Evolutionary conservation across 2,797 vertebrate genomes (phyloP), one percentile per base, ranked within the genome.

Genomic region (Vireo griseus): DNA sequence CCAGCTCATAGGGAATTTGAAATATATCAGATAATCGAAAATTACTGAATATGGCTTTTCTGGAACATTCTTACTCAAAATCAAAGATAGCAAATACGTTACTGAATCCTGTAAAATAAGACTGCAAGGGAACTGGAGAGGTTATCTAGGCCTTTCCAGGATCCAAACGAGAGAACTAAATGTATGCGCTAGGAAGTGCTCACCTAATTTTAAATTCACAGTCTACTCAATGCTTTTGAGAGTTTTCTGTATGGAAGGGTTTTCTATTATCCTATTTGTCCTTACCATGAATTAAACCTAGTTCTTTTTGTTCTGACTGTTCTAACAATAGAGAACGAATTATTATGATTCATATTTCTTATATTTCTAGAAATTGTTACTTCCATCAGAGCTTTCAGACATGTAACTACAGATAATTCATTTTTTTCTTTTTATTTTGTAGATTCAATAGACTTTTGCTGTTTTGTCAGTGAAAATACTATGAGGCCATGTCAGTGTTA

Each of bases 1-100:
- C 76, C 33, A 76, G 65, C n/a, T n/a, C 76, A 69, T 47, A 76
- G 40, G 42, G 39, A 75, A 79, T 66, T 69, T 61, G 16, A 91
- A 90, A 88, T 58, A 39, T 2, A 71, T 66, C 33, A 89, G 33
- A 37, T 71, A 71, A 67, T 29, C 10, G 11, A 25, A 74, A 89
- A 87, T 42, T 71, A 84, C 48, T 48, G 4, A 73, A 63, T 40
- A 24, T 45, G 20, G 16, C 6, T 84, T 84, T 74, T 78, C 25
- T 72, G 20, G 48, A 57, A 81, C 4, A 16, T 17, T 75, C 22
- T 62, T 67, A n/a, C 26, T 72, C 16, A 87, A 54, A 72, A 71
- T 78, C 26, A 78, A 44, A 28, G 16, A 80, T 31, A 42, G 37
- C 1, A 44, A 84, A 71, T 22, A 48, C 5, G 8, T 88, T 88